Conservation (phyloP, 1,140 invertebrate genomes). For the Drosophila equinoxialis region DNA sequence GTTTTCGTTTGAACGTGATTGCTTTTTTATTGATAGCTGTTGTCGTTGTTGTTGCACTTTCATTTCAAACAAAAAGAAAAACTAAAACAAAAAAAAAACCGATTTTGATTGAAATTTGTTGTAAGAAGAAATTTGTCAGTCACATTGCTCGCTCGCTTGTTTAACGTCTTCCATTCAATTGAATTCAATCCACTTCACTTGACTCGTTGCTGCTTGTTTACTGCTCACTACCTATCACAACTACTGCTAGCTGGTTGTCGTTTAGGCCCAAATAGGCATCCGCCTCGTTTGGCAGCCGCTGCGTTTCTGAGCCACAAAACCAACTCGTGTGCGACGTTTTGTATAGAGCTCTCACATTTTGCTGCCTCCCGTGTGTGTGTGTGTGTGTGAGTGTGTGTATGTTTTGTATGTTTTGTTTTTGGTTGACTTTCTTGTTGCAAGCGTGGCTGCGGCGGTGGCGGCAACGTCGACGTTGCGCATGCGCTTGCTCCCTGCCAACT, state of each 20-base stretch:
- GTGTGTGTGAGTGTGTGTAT: background rate
- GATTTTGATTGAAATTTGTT: constrained; percentile 35
- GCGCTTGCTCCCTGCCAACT: background rate
- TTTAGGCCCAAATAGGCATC: constrained; percentile 52
- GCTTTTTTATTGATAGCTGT: constrained; percentile 18
- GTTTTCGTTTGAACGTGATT: constrained; percentile 34
- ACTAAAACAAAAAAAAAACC: constrained; percentile 31
- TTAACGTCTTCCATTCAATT: constrained; percentile 5
- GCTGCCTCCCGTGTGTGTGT: background rate
- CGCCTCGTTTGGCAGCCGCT: constrained; percentile 79
- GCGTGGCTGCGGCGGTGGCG: constrained; percentile 16
- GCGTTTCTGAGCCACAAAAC: constrained; percentile 77
- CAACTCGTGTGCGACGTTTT: constrained; percentile 72
- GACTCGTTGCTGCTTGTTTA: constrained; percentile 6
- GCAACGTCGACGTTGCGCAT: constrained; percentile 34
- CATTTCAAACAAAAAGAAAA: constrained; percentile 49
- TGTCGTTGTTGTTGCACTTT: constrained; percentile 59
- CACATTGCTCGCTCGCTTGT: background rate
- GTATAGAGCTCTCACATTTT: constrained; percentile 42
- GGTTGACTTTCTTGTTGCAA: constrained; percentile 51
- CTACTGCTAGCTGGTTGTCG: constrained; percentile 33
- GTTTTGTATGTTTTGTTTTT: background rate
- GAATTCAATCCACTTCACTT: constrained; percentile 4
- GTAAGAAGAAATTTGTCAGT: background rate
- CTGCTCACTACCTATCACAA: background rate